Percentiles rank a stretch among this genome's conserved stretches.
These are phyloP conservation scores for Sarcophaga variegata DNA, from an alignment of 2,888 invertebrate genomes.

Conservation along the genomic window DNA sequence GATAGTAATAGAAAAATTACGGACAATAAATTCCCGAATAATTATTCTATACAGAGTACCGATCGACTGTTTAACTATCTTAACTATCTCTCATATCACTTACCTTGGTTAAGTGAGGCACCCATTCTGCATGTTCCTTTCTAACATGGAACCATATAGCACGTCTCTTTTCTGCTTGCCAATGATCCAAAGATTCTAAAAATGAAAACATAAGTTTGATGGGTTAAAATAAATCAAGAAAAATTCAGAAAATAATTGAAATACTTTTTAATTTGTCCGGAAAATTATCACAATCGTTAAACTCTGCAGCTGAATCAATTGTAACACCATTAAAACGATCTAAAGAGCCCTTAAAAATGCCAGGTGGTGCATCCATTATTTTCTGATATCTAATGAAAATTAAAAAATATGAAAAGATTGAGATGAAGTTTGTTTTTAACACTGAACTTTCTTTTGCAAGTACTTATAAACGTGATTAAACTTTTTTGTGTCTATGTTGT, in stretches of 20 bases:
- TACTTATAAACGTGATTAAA: too few species aligned
- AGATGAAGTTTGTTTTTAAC: neutral
- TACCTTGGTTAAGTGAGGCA: constrained; percentile 89
- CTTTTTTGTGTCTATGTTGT: neutral
- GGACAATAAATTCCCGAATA: too few species aligned
- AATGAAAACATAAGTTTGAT: constrained; percentile 76
- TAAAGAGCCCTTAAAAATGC: constrained; percentile 82
- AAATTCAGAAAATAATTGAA: constrained; percentile 64
- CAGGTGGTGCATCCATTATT: constrained; percentile 76
- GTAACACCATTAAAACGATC: constrained; percentile 90
- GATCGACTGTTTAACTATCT: too few species aligned
- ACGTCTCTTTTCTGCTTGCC: constrained; percentile 85
- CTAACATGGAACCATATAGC: constrained; percentile 92
- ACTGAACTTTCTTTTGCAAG: too few species aligned
- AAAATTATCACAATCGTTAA: constrained; percentile 82
- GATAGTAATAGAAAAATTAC: too few species aligned
- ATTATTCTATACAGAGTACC: too few species aligned
- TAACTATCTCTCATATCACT: constrained; percentile 25
- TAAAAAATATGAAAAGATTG: neutral
- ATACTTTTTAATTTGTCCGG: constrained; percentile 84
- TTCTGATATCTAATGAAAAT: neutral
- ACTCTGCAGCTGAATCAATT: constrained; percentile 86
- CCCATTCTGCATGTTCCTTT: constrained; percentile 87
- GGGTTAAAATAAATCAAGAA: neutral
- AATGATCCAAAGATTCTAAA: constrained; percentile 87